Base-by-base conservation (phyloP, 1,140 invertebrate genomes). In the Scylla paramamosain region DNA sequence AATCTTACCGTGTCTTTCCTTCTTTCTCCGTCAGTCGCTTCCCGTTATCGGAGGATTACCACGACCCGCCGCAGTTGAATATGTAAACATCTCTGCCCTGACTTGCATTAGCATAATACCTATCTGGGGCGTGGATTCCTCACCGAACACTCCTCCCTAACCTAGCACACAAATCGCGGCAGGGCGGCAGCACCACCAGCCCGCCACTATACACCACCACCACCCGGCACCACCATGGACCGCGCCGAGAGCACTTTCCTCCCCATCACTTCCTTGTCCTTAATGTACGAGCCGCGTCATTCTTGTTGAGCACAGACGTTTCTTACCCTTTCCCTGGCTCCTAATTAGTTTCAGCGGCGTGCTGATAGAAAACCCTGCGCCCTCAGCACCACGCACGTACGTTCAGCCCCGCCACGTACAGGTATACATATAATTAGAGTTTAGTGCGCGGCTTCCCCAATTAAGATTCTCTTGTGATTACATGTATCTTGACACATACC, bases 21-120 rank as follows among this genome's bases (percentile, higher is more conserved):
- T 59, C 52, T 59, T 12, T n/a, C 20, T 77, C 25, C n/a, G 67
- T 20, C 20, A 77, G 67, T 77, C 67, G 20, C 67, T n/a, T 77
- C 16, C 67, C 67, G 67, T 77, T 77, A 77, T 77, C 67, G 67
- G 6, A n/a, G 67, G 67, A 77, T 77, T 77, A n/a, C 67, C 67
- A n/a, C 67, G 25, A n/a, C 67, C 67, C 67, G 67, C 20, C 67
- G 67, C 67, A 20, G 20, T 20, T n/a, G n/a, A 77, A 77, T 77
- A 77, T 77, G 67, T 77, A n/a, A 77, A 77, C 1, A 20, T 77
- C 25, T 77, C 20, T n/a, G 20, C 67, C 67, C 25, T 20, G n/a
- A 77, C n/a, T n/a, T 77, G 67, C 67, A 77, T 77, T 77, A 77
- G 67, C 67, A 77, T 77, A 77, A 77, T n/a, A 77, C 25, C 67